Conservation (phyloP, 53 echinoderm and acorn worm species). For the Zoroaster sp. region DNA sequence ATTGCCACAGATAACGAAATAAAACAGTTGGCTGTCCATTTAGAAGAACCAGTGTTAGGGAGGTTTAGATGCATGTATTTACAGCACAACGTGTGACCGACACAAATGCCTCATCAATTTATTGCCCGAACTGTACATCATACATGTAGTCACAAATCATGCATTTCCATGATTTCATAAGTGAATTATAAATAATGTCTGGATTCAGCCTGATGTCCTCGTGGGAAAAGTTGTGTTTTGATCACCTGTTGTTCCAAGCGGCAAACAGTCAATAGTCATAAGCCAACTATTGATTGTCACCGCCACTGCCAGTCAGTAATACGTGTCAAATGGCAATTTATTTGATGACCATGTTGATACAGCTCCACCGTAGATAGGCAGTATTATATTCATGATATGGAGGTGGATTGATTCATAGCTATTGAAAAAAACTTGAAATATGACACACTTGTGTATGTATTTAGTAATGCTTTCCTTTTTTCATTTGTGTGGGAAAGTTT, state of each 20-base stretch:
- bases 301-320: background rate
- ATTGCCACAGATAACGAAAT: no score
- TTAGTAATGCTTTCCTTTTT: background rate
- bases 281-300: conserved; percentile 22
- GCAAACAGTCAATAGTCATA: conserved; percentile 41
- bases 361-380: background rate
- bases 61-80: no score
- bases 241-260: conserved; percentile 8
- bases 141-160: no score
- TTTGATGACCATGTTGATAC: background rate
- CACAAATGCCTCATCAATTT: no score
- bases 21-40: no score
- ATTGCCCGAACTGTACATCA: no score
- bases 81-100: no score
- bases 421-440: background rate
- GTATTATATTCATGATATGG: background rate
- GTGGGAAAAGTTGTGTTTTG: background rate
- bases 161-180: no score
- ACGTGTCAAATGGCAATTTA: background rate
- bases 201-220: background rate
- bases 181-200: no score
- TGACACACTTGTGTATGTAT: background rate
- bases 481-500: background rate
- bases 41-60: no score
- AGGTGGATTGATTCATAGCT: background rate